Base-by-base conservation (phyloP, 2,888 invertebrate genomes). In the Euproctis similis region DNA sequence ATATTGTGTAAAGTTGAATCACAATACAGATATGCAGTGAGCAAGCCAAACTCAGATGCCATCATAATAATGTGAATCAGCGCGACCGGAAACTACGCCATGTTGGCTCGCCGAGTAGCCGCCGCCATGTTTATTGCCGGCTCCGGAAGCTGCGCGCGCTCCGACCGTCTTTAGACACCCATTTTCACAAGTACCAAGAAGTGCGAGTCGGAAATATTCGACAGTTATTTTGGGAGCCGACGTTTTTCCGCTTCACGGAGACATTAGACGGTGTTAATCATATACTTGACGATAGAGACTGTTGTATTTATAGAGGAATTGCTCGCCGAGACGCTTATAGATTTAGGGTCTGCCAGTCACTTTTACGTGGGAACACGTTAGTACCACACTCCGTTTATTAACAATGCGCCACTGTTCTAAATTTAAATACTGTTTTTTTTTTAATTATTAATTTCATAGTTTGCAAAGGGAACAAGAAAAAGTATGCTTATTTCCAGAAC, bases 111-210 rank as follows among this genome's bases (percentile, higher is more conserved):
- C 60, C 65, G n/a, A n/a, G n/a, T n/a, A n/a, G n/a, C n/a, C 14
- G 72, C 68, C 63, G 70, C 67, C 81, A 82, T 82, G 78, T 84
- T 82, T 82, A 82, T 75, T 69, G 63, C 62, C 57, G n/a, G 62
- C 73, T 70, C 80, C 81, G 84, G 84, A 84, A 84, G 80, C 80
- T 73, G 81, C 77, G 82, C 74, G 80, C 78, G 70, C 76, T 80
- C 78, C 76, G 71, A 58, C 60, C 71, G 75, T 71, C 81, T 78
- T 72, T 69, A 73, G 66, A 65, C 68, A 71, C 68, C 8, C 63
- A 71, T 78, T 80, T 80, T 75, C 76, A 77, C 71, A 62, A 68
- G 62, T 60, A 57, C 59, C 59, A 64, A 18, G 62, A 68, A 68
- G 67, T 69, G 63, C 59, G 62, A 71, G 69, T 77, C 78, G 78